Evolutionary conservation across 92 coral and sea anemone genomes (phyloP).

Genomic region (Porites rus): DNA sequence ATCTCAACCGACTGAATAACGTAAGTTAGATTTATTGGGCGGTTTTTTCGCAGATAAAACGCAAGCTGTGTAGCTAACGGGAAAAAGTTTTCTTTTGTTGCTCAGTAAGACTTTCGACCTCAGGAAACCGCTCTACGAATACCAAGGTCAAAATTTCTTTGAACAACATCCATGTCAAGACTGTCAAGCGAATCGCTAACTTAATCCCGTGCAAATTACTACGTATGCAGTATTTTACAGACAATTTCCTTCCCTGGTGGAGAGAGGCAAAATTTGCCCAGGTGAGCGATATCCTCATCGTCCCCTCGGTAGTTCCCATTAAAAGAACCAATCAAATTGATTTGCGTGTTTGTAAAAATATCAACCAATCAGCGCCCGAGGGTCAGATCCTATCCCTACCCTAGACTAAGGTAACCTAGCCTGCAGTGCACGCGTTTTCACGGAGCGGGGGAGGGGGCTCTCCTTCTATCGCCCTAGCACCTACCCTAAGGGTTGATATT

Average conservation of each 20-base stretch:
- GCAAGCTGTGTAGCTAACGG: no score
- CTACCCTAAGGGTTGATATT: no score
- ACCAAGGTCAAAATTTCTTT: constrained; percentile 1
- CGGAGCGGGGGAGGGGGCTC: no score
- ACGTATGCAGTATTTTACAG: neutral
- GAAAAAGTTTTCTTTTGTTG: neutral
- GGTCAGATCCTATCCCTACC: no score
- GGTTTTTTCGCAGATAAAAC: neutral
- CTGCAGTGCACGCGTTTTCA: no score
- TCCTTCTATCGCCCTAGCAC: no score
- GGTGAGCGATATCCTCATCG: neutral
- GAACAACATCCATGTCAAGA: neutral
- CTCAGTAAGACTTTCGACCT: neutral
- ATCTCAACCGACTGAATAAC: neutral
- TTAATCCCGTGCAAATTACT: neutral
- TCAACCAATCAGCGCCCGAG: no score
- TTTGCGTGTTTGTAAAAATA: no score
- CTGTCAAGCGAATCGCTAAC: neutral
- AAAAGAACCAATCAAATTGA: neutral
- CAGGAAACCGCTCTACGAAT: neutral
- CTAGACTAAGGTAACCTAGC: neutral
- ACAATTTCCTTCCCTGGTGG: constrained; percentile 7
- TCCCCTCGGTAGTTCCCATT: constrained; percentile 9
- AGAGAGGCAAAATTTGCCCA: neutral
- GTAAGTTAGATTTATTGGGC: neutral